A percentile compares a stretch with the other conserved stretches of the same genome.
Conservation (phyloP, 1,140 invertebrate genomes). For the Battus philenor region DNA sequence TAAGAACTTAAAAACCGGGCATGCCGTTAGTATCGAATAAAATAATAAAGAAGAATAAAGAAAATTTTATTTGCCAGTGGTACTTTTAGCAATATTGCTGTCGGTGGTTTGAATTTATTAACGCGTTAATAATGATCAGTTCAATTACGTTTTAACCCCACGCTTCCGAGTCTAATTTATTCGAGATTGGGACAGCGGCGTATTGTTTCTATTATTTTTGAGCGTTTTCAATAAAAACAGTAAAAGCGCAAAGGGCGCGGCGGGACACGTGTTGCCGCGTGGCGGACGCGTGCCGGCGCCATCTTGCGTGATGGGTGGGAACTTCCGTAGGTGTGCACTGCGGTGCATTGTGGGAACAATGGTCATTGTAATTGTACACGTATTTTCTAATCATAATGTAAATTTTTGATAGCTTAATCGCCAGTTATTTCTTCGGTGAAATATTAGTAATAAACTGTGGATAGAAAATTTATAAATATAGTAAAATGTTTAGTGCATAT, state of each 20-base stretch:
- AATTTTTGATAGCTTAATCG: conserved; percentile 13
- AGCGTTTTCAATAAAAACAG: conserved; percentile 68
- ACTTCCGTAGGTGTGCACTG: conserved; percentile 49
- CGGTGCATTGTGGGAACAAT: conserved; percentile 52
- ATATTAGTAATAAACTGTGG: too few species aligned
- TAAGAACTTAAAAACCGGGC: too few species aligned
- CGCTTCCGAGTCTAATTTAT: conserved; percentile 57
- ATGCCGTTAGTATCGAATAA: too few species aligned
- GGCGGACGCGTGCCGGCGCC: conserved; percentile 46
- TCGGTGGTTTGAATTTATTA: conserved; percentile 7
- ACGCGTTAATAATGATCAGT: conserved; percentile 53
- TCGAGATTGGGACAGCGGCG: conserved; percentile 48
- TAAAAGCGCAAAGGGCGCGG: conserved; percentile 44
- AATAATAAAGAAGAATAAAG: too few species aligned
- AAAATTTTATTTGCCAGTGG: too few species aligned
- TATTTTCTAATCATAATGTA: conserved; percentile 22
- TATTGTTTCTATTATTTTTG: conserved; percentile 63
- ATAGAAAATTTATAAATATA: too few species aligned
- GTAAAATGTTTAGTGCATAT: too few species aligned
- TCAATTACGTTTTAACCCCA: conserved; percentile 68
- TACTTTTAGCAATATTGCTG: too few species aligned
- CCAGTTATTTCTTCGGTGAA: too few species aligned
- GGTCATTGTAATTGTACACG: conserved; percentile 23
- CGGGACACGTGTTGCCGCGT: conserved; percentile 40
- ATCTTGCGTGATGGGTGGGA: conserved; percentile 63